Conservation (phyloP, 1,140 invertebrate species). For the Oncopeltus fasciatus region DNA sequence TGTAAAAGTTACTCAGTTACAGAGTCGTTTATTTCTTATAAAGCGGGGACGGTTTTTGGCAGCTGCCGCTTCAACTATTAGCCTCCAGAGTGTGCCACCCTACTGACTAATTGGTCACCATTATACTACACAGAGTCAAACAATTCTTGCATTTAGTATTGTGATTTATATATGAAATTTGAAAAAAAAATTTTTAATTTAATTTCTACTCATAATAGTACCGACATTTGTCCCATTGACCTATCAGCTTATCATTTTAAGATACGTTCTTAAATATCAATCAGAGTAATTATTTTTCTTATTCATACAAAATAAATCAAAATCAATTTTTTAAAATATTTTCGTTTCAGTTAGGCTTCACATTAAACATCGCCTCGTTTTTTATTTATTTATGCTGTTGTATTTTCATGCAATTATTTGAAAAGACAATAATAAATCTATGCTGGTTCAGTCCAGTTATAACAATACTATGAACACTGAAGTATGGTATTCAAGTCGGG, state of each 20-base stretch:
- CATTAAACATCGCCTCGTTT: background rate
- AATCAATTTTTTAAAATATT: too few species aligned
- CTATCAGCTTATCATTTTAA: too few species aligned
- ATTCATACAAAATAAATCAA: too few species aligned
- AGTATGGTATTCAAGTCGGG: too few species aligned
- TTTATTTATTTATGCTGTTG: background rate
- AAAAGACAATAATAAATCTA: background rate
- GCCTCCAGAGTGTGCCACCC: background rate
- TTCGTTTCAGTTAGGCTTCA: too few species aligned
- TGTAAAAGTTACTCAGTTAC: slow-evolving; percentile 8
- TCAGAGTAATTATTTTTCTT: too few species aligned
- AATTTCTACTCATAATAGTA: background rate
- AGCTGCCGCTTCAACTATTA: background rate
- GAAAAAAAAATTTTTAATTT: background rate
- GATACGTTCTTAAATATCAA: too few species aligned
- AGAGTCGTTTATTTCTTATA: slow-evolving; percentile 2
- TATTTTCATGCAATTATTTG: background rate
- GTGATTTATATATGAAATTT: background rate
- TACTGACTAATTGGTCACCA: background rate
- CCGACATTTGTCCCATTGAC: too few species aligned
- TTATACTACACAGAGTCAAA: background rate
- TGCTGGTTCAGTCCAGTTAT: too few species aligned
- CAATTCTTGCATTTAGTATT: background rate
- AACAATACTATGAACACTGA: too few species aligned
- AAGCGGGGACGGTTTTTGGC: background rate